Evolutionary conservation across 2,888 invertebrate genomes (phyloP), one percentile per base, ranked within the genome.

Genomic region (Eilema depressum): DNA sequence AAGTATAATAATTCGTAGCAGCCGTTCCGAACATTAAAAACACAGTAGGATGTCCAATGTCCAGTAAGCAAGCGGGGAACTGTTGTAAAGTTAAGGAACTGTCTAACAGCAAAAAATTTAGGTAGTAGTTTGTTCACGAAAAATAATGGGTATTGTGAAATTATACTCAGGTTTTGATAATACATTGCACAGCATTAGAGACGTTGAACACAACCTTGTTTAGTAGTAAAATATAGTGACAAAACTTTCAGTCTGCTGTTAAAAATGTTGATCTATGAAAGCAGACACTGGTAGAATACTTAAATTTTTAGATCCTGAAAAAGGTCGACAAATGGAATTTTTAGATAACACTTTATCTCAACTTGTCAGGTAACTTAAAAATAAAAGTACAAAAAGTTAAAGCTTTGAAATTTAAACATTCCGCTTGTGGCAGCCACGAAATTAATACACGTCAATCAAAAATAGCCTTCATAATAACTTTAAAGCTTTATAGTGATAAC

Each of bases 381-480:
- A 67, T 56, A 41, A 37, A 71, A 26, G 62, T 63, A 74, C 28
- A 70, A 59, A 79, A 69, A 68, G 62, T 28, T 30, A 63, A 75
- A 26, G 70, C 47, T 75, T 75, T 73, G 41, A 78, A 78, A 75
- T 78, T 75, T 73, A 78, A 82, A 81, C 70, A 75, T 79, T 75
- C 74, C 73, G 63, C 47, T 72, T 73, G 60, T 74, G 75, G 72
- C 68, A 61, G 69, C 65, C 69, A 63, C 33, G 67, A 80, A 75
- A 79, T 85, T 83, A 84, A 85, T 85, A 81, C 75, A 74, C 75
- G 86, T 82, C 86, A 83, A 76, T 86, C 83, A 81, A 81, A 83
- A 79, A 57, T 53, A 74, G 63, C 66, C 69, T 61, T 68, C 47
- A 69, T 75, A 75, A 75, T 69, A 77, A 75, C 66, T 77, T 72